Percentiles rank a stretch among this genome's conserved stretches.
These are phyloP conservation scores for Sturnira hondurensis DNA, from an alignment of 2,113 vertebrate species.

Conservation along the genomic window DNA sequence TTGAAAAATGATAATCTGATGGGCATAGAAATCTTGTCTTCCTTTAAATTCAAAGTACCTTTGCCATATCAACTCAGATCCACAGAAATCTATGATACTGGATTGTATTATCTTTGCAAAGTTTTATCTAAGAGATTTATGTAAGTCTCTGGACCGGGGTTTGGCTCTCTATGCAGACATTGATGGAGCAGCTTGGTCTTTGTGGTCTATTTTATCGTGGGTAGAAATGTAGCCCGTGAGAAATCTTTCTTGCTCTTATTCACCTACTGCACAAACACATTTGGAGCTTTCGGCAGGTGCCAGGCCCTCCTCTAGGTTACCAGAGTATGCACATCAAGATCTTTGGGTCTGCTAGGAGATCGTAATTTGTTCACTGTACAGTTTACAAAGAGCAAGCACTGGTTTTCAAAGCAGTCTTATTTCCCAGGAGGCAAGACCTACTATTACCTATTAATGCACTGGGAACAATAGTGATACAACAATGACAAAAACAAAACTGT, in stretches of 20 bases:
- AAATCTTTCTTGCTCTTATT: background rate
- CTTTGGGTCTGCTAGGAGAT: background rate
- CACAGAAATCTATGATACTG: background rate
- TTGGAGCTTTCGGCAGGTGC: background rate
- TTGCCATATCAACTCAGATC: background rate
- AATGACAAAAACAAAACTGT: background rate
- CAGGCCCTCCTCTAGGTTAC: background rate
- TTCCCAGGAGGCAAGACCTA: background rate
- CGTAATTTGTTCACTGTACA: background rate
- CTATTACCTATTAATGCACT: background rate
- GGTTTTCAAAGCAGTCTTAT: background rate
- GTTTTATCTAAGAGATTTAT: background rate
- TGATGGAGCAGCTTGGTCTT: background rate
- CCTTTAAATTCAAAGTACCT: background rate
- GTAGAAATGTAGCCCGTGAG: background rate
- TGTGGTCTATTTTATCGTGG: background rate
- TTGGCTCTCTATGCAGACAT: background rate
- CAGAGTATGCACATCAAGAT: background rate
- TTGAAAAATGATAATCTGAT: background rate
- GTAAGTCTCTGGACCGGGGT: background rate
- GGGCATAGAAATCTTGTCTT: background rate
- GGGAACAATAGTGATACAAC: background rate
- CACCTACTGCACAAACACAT: background rate
- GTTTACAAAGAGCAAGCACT: background rate
- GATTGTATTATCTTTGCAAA: background rate